phyloP scores from a whole-genome alignment of 1,140 invertebrate genomes.

The Procambarus virginalis region DNA sequence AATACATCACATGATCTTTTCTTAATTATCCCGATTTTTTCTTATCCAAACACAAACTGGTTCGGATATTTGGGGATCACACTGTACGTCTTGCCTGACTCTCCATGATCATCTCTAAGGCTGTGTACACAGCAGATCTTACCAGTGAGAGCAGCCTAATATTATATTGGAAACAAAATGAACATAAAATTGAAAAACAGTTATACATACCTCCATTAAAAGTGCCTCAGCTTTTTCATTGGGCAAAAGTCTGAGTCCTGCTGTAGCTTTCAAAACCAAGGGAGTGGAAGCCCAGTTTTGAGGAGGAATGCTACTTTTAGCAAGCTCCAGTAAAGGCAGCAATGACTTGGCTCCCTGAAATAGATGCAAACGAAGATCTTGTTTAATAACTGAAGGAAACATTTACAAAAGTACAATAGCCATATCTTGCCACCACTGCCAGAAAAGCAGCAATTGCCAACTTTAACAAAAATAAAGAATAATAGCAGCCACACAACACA shows the following conservation, averaged over 20 bases:
- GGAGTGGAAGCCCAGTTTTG: conserved; percentile 74
- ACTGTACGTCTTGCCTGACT: no score
- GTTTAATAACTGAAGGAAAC: background rate
- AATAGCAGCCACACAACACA: no score
- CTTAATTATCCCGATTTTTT: no score
- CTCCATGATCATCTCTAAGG: no score
- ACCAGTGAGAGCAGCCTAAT: background rate
- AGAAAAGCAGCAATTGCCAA: no score
- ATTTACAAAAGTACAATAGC: no score
- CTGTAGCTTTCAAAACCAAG: conserved; percentile 80
- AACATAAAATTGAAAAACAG: no score
- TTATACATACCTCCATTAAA: conserved; percentile 75
- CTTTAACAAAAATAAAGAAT: no score
- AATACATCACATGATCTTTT: no score
- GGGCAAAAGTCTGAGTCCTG: conserved; percentile 89
- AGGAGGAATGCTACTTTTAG: conserved; percentile 74
- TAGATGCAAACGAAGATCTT: background rate
- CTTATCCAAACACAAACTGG: no score
- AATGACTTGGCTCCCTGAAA: conserved; percentile 73
- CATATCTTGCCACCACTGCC: no score
- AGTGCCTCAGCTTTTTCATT: conserved; percentile 84
- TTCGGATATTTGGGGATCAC: no score
- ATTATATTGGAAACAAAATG: background rate
- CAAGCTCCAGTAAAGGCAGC: conserved; percentile 74
- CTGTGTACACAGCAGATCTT: background rate